Evolutionary conservation across 2,797 vertebrate genomes (phyloP).

Genomic region (Etheostoma nigrum): DNA sequence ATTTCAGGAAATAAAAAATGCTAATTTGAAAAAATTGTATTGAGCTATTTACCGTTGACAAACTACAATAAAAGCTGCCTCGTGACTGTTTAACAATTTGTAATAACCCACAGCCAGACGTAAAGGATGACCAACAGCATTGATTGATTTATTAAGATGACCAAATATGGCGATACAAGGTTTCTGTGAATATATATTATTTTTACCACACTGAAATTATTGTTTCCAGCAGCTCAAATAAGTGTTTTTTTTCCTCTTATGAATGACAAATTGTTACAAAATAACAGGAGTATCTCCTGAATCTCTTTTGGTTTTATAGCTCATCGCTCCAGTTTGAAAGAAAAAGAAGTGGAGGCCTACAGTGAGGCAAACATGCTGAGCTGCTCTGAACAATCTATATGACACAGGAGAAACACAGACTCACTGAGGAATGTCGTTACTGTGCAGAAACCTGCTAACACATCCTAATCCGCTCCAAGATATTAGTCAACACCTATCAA

Average conservation of each 20-base stretch:
- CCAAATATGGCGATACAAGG: too few species aligned
- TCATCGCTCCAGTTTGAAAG: constrained; percentile 13
- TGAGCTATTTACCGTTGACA: too few species aligned
- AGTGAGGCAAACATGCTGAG: constrained; percentile 42
- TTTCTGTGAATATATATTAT: constrained; percentile 3
- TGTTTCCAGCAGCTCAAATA: constrained; percentile 27
- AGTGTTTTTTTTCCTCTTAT: constrained; percentile 10
- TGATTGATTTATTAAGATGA: too few species aligned
- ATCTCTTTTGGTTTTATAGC: constrained; percentile 3
- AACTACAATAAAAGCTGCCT: too few species aligned
- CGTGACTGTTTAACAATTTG: too few species aligned
- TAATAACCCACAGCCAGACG: too few species aligned
- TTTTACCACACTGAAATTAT: constrained; percentile 34
- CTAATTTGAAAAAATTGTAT: too few species aligned
- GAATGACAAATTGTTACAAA: constrained; percentile 15
- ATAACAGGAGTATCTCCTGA: neutral
- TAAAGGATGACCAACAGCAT: too few species aligned
- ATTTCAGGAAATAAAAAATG: too few species aligned
- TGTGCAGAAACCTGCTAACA: constrained; percentile 62
- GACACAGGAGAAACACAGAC: constrained; percentile 71
- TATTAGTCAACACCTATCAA: constrained; percentile 61
- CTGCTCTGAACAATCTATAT: constrained; percentile 35
- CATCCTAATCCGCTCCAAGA: constrained; percentile 63
- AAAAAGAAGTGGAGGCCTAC: constrained; percentile 20
- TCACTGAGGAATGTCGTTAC: constrained; percentile 75